A percentile compares a stretch with the other conserved stretches of the same genome.
phyloP scores from a whole-genome alignment of 2,113 vertebrate genomes.

The Anas platyrhynchos region DNA sequence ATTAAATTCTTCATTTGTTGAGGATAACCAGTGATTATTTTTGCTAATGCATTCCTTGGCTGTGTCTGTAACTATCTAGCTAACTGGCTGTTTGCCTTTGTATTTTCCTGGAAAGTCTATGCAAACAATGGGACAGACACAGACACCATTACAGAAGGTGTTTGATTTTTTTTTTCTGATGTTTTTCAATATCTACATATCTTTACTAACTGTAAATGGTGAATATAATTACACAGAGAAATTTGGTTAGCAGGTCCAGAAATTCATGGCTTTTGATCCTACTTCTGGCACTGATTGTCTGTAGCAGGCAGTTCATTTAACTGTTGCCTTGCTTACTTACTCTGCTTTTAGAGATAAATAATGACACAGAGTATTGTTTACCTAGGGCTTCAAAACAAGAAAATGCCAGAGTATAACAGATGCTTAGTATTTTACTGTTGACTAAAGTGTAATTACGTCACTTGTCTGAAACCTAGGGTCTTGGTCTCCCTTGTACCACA shows the following conservation, averaged over 20 bases:
- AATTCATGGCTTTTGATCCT: not conserved
- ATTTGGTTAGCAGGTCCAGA: not conserved
- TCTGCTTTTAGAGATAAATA: not conserved
- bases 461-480: not conserved
- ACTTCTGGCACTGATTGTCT: not conserved
- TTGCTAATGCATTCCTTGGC: slow-evolving; percentile 46
- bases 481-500: not conserved
- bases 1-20: not conserved
- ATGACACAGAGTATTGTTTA: not conserved
- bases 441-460: not conserved
- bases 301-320: not conserved
- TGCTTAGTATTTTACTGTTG: not conserved
- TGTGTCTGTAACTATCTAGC: not conserved
- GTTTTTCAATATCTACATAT: not conserved
- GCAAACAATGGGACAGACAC: not conserved
- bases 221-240: not conserved
- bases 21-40: slow-evolving; percentile 25
- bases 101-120: not conserved
- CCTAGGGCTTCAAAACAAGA: not conserved
- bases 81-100: not conserved
- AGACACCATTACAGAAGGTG: not conserved
- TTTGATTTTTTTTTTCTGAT: not conserved
- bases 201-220: not conserved
- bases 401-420: not conserved
- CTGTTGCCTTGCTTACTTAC: not conserved